Conservation (phyloP, 1,140 invertebrate genomes). For the Daktulosphaira vitifoliae region DNA sequence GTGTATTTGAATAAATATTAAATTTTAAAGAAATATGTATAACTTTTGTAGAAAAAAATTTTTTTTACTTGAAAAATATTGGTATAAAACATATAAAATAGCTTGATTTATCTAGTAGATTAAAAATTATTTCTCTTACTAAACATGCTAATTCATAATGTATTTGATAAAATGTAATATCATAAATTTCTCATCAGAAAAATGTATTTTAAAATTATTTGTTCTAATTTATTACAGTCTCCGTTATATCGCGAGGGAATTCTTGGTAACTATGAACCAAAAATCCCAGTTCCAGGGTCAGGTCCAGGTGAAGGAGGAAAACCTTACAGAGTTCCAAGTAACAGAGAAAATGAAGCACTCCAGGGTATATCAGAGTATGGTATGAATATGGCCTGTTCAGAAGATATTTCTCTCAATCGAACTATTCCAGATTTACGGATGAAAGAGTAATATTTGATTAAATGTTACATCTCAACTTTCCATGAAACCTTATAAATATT, state of each 20-base stretch:
- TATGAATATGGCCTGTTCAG: conserved; percentile 95
- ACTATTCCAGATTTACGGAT: conserved; percentile 78
- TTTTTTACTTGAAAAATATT: no score
- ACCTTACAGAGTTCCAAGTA: conserved; percentile 56
- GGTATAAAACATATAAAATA: no score
- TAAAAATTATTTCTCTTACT: no score
- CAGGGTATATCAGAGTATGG: conserved; percentile 81
- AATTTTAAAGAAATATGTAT: no score
- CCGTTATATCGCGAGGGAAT: conserved; percentile 2
- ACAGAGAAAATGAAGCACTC: conserved; percentile 58
- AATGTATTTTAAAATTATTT: no score
- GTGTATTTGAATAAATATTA: neutral
- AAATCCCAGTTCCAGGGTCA: conserved; percentile 47
- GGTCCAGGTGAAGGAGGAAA: conserved; percentile 81
- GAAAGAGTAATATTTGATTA: conserved; percentile 55
- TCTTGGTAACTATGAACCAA: conserved; percentile 60
- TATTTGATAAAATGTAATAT: no score
- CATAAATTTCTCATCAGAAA: no score
- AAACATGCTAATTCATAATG: no score
- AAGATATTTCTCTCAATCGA: conserved; percentile 76
- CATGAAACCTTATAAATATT: no score
- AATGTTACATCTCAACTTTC: no score
- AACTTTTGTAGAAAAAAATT: no score
- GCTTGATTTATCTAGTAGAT: no score
- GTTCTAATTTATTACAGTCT: neutral